phyloP scores from a whole-genome alignment of 2,797 vertebrate genomes.

The Todus mexicanus region DNA sequence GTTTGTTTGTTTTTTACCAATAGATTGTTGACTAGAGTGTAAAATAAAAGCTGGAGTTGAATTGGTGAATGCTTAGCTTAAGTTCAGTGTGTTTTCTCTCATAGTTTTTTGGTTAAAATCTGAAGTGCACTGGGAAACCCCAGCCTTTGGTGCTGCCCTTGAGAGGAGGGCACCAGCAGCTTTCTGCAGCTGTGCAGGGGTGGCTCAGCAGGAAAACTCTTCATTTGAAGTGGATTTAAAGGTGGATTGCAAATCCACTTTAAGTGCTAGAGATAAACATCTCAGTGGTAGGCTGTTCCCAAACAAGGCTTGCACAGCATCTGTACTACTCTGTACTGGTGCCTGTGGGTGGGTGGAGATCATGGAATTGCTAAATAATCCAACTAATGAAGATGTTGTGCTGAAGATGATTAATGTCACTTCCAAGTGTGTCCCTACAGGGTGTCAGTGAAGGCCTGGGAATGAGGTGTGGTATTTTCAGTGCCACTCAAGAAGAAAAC shows the following conservation, averaged over 20 bases:
- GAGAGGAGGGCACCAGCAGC: too few relatives aligned
- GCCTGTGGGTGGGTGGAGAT: neutral
- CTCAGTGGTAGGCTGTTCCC: rapidly evolving
- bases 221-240: neutral
- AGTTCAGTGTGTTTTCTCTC: neutral
- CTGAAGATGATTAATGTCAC: neutral
- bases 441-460: neutral
- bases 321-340: rapidly evolving
- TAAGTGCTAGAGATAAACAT: neutral
- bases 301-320: neutral
- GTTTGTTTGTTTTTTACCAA: too few relatives aligned
- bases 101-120: neutral
- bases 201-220: neutral
- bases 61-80: neutral
- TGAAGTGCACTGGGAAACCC: neutral
- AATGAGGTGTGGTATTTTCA: rapidly evolving
- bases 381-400: neutral
- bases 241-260: neutral
- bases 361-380: neutral
- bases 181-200: neutral
- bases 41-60: neutral
- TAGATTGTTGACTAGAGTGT: neutral
- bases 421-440: neutral
- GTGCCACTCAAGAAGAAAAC: neutral
- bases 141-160: neutral